Percentiles rank a stretch among this genome's conserved stretches.
Conservation (phyloP, 30 jellyfish, hydroid and myxozoan genomes). For the Aurelia coerulea region DNA sequence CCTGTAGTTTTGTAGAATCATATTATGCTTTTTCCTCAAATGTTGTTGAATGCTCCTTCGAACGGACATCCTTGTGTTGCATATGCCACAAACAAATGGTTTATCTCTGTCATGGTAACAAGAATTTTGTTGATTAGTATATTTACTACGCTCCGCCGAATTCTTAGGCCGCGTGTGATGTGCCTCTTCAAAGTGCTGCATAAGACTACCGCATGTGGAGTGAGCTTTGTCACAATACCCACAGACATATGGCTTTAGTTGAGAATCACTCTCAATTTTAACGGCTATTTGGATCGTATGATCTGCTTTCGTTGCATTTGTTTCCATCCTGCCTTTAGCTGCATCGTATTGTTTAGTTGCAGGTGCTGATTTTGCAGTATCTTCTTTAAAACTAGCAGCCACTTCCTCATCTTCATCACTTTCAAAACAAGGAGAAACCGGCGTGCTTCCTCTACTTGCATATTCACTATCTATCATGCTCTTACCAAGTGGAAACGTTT, state of each 20-base stretch:
- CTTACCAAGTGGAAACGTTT: too few species aligned
- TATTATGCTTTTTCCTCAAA: not conserved
- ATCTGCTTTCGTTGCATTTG: not conserved
- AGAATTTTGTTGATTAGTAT: too few species aligned
- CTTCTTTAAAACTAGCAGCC: too few species aligned
- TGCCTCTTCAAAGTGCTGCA: not conserved
- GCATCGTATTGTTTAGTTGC: too few species aligned
- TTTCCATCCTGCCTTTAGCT: not conserved
- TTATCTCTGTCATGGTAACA: too few species aligned
- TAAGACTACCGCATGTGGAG: not conserved
- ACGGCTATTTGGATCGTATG: not conserved
- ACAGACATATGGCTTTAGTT: not conserved
- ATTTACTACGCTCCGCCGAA: too few species aligned
- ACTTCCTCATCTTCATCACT: too few species aligned
- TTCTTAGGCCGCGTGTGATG: not conserved
- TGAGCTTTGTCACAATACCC: not conserved
- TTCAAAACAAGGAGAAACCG: too few species aligned
- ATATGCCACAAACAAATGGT: slow-evolving; percentile 1
- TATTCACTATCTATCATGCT: too few species aligned
- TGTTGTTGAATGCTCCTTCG: not conserved
- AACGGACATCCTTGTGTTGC: not conserved
- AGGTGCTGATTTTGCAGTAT: too few species aligned
- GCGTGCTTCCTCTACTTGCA: too few species aligned
- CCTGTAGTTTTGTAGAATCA: not conserved
- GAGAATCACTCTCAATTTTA: not conserved